Conservation (phyloP, 2,113 vertebrate species). For the Perca fluviatilis region DNA sequence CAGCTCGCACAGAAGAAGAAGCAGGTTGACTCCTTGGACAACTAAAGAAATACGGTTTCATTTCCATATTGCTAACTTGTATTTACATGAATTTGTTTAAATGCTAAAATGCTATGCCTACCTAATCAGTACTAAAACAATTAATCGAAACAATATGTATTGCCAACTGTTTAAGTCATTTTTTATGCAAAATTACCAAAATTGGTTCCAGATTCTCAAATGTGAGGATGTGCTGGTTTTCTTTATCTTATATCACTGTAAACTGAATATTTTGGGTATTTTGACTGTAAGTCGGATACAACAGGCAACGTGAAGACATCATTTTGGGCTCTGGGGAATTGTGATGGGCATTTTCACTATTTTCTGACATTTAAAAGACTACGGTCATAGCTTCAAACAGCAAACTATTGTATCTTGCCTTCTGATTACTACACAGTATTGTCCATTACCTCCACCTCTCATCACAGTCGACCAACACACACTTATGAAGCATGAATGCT, state of each 20-base stretch:
- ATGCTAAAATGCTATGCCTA: background rate
- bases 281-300: background rate
- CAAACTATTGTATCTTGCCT: constrained; percentile 11
- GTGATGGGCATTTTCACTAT: background rate
- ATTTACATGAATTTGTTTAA: background rate
- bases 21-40: background rate
- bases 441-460: constrained; percentile 14
- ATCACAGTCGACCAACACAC: constrained; percentile 24
- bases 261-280: background rate
- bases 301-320: background rate
- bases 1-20: background rate
- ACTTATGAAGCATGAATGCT: constrained; percentile 42
- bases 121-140: background rate
- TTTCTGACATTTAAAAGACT: background rate
- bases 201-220: background rate
- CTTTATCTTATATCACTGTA: background rate
- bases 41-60: background rate
- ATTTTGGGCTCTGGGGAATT: background rate
- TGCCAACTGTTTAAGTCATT: too few species aligned
- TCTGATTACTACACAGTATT: constrained; percentile 40
- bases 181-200: background rate
- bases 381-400: constrained; percentile 12
- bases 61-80: background rate
- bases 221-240: background rate
- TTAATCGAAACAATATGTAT: background rate